Conservation (phyloP, 2,113 vertebrate genomes). For the Melanotaenia duboulayi region DNA sequence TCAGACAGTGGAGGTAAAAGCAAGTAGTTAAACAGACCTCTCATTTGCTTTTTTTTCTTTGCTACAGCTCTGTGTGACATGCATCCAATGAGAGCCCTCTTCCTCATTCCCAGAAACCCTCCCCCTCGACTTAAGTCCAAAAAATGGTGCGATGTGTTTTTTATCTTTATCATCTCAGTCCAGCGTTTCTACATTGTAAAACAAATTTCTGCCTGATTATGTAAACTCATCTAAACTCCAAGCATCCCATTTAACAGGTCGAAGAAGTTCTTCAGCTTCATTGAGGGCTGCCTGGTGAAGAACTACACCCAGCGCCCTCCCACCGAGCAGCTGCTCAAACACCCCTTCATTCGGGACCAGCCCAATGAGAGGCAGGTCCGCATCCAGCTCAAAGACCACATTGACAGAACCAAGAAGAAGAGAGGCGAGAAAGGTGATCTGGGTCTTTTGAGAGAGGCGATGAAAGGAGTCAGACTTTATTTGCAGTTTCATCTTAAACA, state of each 20-base stretch:
- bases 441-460: too few species aligned
- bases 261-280: slow-evolving; percentile 99
- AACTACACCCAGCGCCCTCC: slow-evolving; percentile 97
- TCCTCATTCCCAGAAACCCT: slow-evolving; percentile 98
- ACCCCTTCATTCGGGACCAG: slow-evolving; percentile 98
- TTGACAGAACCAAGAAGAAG: slow-evolving; percentile 99
- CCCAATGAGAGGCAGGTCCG: slow-evolving; percentile 98
- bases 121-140: slow-evolving; percentile 99
- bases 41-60: background rate
- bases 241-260: slow-evolving; percentile 82
- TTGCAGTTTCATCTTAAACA: too few species aligned
- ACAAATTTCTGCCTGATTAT: background rate
- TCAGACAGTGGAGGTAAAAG: too few species aligned
- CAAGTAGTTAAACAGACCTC: background rate
- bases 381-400: slow-evolving; percentile 99
- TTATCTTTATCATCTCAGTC: background rate
- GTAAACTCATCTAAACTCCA: background rate
- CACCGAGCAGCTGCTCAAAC: slow-evolving; percentile 96
- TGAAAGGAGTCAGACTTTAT: too few species aligned
- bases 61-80: slow-evolving; percentile 95
- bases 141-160: slow-evolving; percentile 89
- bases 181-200: background rate
- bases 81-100: slow-evolving; percentile 99
- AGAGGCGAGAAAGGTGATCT: slow-evolving; percentile 95
- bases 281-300: slow-evolving; percentile 98